These are phyloP conservation scores for Hemiprocne comata DNA, from an alignment of 2,113 vertebrate genomes.

Conservation along the genomic window DNA sequence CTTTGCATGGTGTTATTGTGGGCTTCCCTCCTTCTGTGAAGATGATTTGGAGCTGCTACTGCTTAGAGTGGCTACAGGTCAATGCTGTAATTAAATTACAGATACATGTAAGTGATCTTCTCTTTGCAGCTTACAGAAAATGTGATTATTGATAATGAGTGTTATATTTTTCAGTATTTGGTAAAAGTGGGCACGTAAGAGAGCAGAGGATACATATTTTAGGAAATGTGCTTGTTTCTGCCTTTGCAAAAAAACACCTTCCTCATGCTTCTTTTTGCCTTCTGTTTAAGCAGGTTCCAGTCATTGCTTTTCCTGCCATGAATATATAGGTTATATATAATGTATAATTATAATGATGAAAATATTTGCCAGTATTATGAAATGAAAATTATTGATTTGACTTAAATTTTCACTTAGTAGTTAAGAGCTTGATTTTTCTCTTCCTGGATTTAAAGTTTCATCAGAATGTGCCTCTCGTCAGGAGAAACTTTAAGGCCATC, in stretches of 20 bases:
- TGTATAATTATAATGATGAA: neutral
- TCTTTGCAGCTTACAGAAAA: neutral
- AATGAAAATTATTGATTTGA: neutral
- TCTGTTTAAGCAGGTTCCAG: neutral
- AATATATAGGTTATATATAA: neutral
- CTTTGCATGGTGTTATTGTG: neutral
- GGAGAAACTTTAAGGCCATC: neutral
- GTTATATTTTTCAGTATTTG: neutral
- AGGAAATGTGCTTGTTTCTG: neutral
- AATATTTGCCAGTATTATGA: neutral
- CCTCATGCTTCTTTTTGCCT: neutral
- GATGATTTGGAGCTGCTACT: neutral
- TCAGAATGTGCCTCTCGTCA: fast-evolving
- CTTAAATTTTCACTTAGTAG: neutral
- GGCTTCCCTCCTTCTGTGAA: neutral
- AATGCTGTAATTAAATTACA: neutral
- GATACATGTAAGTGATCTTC: neutral
- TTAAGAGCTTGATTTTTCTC: neutral
- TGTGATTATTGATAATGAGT: fast-evolving
- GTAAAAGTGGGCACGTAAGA: neutral
- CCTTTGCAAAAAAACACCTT: neutral
- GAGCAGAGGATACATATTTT: neutral
- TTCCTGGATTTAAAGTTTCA: neutral
- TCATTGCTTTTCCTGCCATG: neutral
- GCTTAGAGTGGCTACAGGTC: neutral